Conservation (phyloP, 1,140 invertebrate genomes). For the Drosophila ironensis region DNA sequence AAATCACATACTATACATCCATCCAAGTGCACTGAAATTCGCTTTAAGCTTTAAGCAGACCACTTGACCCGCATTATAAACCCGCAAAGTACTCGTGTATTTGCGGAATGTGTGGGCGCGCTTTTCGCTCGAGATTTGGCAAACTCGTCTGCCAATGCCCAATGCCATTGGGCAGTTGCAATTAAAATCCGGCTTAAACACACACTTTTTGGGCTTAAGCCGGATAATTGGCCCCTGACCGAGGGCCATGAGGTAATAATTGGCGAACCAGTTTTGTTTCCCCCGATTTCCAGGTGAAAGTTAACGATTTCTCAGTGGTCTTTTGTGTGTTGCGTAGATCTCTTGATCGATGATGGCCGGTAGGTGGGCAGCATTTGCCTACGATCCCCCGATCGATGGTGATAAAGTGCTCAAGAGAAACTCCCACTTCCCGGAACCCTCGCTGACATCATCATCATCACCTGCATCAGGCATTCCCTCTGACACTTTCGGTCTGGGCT, state of each 20-base stretch:
- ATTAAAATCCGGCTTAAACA: not conserved
- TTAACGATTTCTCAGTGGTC: constrained; percentile 41
- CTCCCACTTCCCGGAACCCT: constrained; percentile 14
- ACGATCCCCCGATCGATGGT: not conserved
- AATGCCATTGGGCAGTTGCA: constrained; percentile 10
- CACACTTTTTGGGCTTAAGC: not conserved
- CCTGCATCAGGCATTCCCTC: constrained; percentile 27
- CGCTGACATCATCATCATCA: not conserved
- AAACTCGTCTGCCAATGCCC: not conserved
- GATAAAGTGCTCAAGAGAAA: not conserved
- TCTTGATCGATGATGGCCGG: constrained; percentile 47
- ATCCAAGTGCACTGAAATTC: constrained; percentile 3
- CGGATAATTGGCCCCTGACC: constrained; percentile 28
- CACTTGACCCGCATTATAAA: constrained; percentile 61
- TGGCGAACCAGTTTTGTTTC: constrained; percentile 67
- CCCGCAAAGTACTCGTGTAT: too few species aligned
- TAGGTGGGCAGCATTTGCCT: constrained; percentile 49
- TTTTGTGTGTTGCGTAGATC: constrained; percentile 28
- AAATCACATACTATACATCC: not conserved
- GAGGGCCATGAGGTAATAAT: constrained; percentile 64
- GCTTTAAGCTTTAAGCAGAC: constrained; percentile 19
- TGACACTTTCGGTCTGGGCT: not conserved
- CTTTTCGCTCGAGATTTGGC: constrained; percentile 15
- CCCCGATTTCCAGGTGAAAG: constrained; percentile 59
- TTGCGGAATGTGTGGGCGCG: constrained; percentile 19